Evolutionary conservation across 1,140 invertebrate genomes (phyloP).

Genomic region (Paralvinella palmiformis): DNA sequence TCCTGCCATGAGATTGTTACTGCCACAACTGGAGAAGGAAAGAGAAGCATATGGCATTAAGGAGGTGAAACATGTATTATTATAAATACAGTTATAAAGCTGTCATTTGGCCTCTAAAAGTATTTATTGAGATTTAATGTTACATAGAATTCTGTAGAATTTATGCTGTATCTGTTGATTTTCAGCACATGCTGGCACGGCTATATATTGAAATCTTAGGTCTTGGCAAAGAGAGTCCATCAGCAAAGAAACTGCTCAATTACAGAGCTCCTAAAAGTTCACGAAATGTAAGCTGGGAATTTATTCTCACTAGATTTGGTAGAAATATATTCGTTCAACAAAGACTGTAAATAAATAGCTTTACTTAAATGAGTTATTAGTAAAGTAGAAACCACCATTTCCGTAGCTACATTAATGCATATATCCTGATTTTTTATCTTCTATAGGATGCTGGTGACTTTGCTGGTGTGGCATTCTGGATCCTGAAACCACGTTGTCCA

Average conservation of each 20-base stretch:
- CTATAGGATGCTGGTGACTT: slow-evolving; percentile 61
- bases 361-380: neutral
- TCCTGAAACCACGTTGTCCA: slow-evolving; percentile 62
- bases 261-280: slow-evolving; percentile 51
- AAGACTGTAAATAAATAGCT: neutral
- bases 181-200: slow-evolving; percentile 57
- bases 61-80: slow-evolving; percentile 32
- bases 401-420: too few relatives aligned
- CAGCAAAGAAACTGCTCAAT: slow-evolving; percentile 62
- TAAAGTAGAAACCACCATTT: too few relatives aligned
- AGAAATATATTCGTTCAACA: too few relatives aligned
- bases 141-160: neutral
- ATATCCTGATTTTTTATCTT: neutral
- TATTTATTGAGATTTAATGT: neutral
- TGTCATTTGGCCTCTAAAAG: neutral
- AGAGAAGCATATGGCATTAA: slow-evolving; percentile 48
- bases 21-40: slow-evolving; percentile 60
- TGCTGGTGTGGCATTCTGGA: slow-evolving; percentile 63
- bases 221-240: slow-evolving; percentile 59
- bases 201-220: slow-evolving; percentile 65
- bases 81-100: neutral
- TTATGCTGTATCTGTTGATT: slow-evolving; percentile 14
- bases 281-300: slow-evolving; percentile 46
- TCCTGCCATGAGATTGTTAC: slow-evolving; percentile 63
- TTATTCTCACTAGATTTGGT: neutral